These are phyloP conservation scores for Hypocryptadius cinnamomeus DNA, from an alignment of 2,113 vertebrate genomes.

Conservation along the genomic window DNA sequence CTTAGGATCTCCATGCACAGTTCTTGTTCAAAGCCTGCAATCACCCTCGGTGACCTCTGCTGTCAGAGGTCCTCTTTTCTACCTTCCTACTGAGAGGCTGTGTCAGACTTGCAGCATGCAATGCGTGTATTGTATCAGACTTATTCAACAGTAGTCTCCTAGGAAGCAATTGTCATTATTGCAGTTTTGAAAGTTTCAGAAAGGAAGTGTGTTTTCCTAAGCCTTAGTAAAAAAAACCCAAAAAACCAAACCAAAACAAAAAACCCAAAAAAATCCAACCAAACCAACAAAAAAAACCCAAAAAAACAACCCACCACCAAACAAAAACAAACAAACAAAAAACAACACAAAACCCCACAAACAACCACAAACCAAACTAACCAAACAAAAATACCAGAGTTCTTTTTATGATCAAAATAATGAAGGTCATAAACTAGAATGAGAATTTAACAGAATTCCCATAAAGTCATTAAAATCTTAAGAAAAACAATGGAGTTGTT, in stretches of 20 bases:
- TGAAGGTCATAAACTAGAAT: background rate
- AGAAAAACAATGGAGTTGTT: background rate
- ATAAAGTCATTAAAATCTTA: background rate
- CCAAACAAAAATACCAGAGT: background rate
- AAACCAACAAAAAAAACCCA: background rate
- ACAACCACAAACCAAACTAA: background rate
- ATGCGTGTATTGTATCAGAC: background rate
- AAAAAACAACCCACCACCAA: background rate
- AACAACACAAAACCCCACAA: no score
- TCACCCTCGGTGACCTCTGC: background rate
- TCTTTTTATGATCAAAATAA: background rate
- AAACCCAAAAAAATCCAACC: background rate
- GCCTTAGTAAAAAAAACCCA: background rate
- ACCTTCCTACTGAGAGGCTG: background rate
- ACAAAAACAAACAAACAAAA: no score
- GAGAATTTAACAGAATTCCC: background rate
- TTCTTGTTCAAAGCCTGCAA: background rate
- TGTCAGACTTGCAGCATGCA: background rate
- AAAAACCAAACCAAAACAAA: rapidly evolving
- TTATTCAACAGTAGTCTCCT: background rate
- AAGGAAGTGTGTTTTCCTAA: background rate
- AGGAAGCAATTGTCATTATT: background rate
- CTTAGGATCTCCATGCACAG: background rate
- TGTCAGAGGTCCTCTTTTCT: background rate
- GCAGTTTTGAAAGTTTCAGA: background rate